phyloP scores from a whole-genome alignment of 2,797 vertebrate species.

The Luscinia luscinia region DNA sequence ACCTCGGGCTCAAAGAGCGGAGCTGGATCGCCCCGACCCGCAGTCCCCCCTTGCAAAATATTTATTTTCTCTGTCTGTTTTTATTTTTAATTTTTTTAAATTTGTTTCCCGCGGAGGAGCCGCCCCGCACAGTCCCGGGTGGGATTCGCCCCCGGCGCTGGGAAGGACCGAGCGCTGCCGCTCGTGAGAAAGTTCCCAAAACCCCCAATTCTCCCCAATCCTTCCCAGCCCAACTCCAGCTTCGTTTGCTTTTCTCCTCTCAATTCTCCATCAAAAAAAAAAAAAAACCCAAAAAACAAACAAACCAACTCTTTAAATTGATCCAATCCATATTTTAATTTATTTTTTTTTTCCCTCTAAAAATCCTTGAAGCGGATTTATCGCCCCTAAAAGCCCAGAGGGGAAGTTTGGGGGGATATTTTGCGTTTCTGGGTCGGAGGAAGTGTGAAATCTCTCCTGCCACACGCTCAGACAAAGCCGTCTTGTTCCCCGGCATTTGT shows the following conservation, averaged over 20 bases:
- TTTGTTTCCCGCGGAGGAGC: not conserved
- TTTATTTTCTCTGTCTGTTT: not conserved
- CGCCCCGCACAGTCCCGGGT: not conserved
- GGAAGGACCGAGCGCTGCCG: too few species aligned
- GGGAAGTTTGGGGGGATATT: not conserved
- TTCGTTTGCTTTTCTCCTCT: not conserved
- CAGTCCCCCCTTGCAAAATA: not conserved
- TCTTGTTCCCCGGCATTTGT: slow-evolving; percentile 40
- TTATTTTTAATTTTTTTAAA: rapidly evolving
- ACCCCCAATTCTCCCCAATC: not conserved
- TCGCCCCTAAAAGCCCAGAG: not conserved
- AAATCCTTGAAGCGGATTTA: not conserved
- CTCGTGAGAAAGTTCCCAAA: not conserved
- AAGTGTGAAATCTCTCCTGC: slow-evolving; percentile 20
- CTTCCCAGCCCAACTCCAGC: not conserved
- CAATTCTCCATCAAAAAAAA: not conserved
- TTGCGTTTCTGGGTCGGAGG: not conserved
- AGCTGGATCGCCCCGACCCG: not conserved
- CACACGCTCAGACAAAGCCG: slow-evolving; percentile 35
- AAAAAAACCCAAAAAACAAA: not conserved
- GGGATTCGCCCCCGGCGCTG: not conserved
- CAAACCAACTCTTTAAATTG: not conserved
- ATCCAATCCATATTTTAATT: not conserved
- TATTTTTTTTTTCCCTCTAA: not conserved
- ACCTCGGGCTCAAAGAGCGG: not conserved